Evolutionary conservation across 2,797 vertebrate species (phyloP).

Genomic region (Mormyrus hasselquistii): DNA sequence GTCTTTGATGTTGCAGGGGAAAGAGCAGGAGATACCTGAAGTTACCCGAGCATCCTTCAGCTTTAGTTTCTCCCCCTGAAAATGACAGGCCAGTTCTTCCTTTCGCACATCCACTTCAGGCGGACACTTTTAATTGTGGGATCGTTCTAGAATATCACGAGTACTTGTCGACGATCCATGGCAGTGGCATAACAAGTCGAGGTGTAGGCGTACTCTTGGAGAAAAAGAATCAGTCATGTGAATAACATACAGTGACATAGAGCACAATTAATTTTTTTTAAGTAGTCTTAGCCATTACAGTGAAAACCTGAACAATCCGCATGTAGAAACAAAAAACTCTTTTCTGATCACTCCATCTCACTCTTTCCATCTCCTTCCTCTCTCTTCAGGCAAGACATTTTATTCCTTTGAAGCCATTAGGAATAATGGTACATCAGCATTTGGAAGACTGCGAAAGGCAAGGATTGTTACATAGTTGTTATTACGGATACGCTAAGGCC

Average conservation of each 20-base stretch:
- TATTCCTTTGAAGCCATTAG: neutral
- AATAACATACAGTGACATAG: conserved; percentile 2
- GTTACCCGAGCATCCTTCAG: neutral
- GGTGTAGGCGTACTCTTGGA: neutral
- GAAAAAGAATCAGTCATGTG: neutral
- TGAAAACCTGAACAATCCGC: neutral
- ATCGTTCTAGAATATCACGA: neutral
- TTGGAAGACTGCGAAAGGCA: neutral
- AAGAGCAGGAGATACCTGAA: neutral
- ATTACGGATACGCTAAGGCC: neutral
- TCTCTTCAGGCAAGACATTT: neutral
- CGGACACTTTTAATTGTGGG: neutral
- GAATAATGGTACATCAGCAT: neutral
- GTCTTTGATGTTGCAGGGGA: neutral
- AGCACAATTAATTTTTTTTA: neutral
- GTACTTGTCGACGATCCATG: neutral
- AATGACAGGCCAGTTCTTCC: neutral
- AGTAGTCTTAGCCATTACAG: neutral
- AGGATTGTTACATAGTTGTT: neutral
- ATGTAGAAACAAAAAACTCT: neutral
- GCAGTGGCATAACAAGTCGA: neutral
- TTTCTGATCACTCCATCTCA: neutral
- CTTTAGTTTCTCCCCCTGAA: neutral
- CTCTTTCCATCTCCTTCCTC: neutral
- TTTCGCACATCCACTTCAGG: neutral